phyloP scores from a whole-genome alignment of 2,888 invertebrate species.

The Diploptera punctata region DNA sequence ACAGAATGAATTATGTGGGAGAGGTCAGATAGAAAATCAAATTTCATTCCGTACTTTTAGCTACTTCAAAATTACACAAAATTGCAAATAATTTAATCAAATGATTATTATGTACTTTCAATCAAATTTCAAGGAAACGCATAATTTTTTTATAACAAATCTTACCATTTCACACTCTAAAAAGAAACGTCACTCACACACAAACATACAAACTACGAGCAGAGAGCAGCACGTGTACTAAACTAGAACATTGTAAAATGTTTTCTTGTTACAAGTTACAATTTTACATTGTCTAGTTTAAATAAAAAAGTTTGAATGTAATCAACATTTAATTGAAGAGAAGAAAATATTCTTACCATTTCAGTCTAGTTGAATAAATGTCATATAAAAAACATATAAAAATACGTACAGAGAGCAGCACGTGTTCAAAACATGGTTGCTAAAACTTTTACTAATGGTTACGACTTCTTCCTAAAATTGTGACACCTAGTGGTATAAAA shows the following conservation, averaged over 20 bases:
- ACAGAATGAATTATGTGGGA: conserved; percentile 10
- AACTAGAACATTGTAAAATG: too few species aligned
- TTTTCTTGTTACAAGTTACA: too few species aligned
- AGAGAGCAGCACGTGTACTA: conserved; percentile 30
- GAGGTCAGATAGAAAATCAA: background rate
- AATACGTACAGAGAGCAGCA: conserved; percentile 24
- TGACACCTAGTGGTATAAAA: too few species aligned
- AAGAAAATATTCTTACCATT: too few species aligned
- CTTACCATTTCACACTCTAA: background rate
- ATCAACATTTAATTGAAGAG: too few species aligned
- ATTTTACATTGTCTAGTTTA: too few species aligned
- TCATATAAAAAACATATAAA: too few species aligned
- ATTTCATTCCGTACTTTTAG: background rate
- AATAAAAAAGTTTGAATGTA: too few species aligned
- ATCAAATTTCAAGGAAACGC: background rate
- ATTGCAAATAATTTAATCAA: background rate
- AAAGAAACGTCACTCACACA: conserved; percentile 20
- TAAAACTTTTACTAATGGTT: too few species aligned
- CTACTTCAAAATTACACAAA: background rate
- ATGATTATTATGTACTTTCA: background rate
- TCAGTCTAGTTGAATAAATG: too few species aligned
- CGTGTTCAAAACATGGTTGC: conserved; percentile 22
- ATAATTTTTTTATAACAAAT: background rate
- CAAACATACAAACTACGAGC: conserved; percentile 16
- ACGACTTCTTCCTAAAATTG: too few species aligned